A percentile compares a stretch with the other conserved stretches of the same genome.
Evolutionary conservation across 2,113 vertebrate genomes (phyloP).

Genomic region (Hippocampus comes): DNA sequence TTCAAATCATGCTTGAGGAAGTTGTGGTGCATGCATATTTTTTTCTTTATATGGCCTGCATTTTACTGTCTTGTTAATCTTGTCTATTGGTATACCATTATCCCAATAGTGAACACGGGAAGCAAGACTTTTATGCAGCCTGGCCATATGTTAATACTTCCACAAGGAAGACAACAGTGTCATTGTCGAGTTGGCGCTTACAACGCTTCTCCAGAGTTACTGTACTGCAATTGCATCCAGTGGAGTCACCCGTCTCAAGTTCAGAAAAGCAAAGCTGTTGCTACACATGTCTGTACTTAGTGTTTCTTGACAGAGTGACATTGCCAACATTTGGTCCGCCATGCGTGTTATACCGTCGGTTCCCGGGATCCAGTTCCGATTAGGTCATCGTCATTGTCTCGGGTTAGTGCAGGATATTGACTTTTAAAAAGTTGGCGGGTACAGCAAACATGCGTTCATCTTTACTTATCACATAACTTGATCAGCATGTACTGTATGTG

Average conservation of each 20-base stretch:
- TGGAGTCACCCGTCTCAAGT: background rate
- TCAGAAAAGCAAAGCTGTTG: background rate
- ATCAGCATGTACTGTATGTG: slow-evolving; percentile 6
- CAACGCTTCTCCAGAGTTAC: background rate
- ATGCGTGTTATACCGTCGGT: background rate
- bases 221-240: background rate
- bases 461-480: background rate
- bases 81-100: background rate
- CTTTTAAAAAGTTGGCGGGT: background rate
- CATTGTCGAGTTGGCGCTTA: background rate
- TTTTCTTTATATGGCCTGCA: background rate
- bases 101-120: background rate
- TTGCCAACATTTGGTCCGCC: background rate
- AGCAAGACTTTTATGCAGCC: background rate
- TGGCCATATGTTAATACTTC: background rate
- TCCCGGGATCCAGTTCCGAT: background rate
- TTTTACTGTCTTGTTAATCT: background rate
- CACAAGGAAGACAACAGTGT: background rate
- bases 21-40: background rate
- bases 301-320: background rate
- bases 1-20: background rate
- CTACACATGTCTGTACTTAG: background rate
- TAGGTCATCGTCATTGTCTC: background rate
- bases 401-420: background rate
- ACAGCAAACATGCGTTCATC: background rate